These are phyloP conservation scores for Drosophila subquinaria DNA, from an alignment of 2,888 invertebrate species.

Conservation along the genomic window DNA sequence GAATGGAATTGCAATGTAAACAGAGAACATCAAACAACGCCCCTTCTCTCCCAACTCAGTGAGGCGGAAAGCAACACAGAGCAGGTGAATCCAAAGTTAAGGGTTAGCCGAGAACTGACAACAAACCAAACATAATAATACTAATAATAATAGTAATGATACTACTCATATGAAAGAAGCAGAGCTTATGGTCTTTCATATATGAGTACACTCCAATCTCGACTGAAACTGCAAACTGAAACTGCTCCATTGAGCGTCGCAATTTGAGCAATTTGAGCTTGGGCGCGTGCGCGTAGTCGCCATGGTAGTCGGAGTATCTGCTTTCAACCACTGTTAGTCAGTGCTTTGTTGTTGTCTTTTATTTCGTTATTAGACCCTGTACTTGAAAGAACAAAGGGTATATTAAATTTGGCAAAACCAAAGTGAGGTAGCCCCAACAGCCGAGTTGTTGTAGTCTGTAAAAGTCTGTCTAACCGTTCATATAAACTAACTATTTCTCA, in stretches of 20 bases:
- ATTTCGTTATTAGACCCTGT: constrained; percentile 35
- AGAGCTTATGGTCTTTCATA: background rate
- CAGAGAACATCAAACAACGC: constrained; percentile 60
- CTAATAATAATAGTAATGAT: constrained; percentile 17
- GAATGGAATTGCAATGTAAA: constrained; percentile 68
- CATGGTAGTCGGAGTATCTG: constrained; percentile 72
- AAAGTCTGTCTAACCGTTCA: no score
- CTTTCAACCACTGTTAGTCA: constrained; percentile 67
- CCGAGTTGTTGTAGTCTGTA: no score
- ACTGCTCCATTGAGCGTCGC: constrained; percentile 59
- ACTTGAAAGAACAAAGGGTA: background rate
- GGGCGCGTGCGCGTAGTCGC: constrained; percentile 82
- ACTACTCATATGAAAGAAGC: background rate
- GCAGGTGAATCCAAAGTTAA: constrained; percentile 54
- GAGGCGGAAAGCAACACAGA: constrained; percentile 49
- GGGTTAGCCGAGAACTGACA: constrained; percentile 44
- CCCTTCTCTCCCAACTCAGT: constrained; percentile 38
- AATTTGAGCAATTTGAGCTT: constrained; percentile 51
- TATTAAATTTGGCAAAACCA: background rate
- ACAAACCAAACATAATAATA: constrained; percentile 16
- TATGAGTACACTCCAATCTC: constrained; percentile 3
- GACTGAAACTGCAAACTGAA: constrained; percentile 11
- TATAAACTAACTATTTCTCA: no score
- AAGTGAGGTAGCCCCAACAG: no score
- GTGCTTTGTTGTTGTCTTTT: constrained; percentile 52